These are phyloP conservation scores for Drosophila asahinai DNA, from an alignment of 1,140 invertebrate species.

Conservation along the genomic window DNA sequence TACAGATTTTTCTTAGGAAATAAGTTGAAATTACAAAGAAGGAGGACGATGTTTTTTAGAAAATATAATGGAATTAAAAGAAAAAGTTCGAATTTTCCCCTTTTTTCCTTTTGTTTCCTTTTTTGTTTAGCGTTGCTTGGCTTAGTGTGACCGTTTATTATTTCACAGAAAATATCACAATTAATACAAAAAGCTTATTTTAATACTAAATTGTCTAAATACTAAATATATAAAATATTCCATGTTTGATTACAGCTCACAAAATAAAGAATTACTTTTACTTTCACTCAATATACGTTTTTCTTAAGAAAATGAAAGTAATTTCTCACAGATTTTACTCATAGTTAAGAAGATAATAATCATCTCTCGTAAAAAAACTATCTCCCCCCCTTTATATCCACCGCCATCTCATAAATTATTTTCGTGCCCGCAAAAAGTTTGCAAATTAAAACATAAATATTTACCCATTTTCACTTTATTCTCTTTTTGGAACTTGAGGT, in stretches of 20 bases:
- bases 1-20: too few species aligned
- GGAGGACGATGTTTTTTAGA: too few species aligned
- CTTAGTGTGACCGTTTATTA: too few species aligned
- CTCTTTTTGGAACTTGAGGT: slow-evolving; percentile 16
- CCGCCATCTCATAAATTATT: background rate
- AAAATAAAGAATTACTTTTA: background rate
- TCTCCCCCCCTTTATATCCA: too few species aligned
- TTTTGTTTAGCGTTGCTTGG: too few species aligned
- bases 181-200: background rate
- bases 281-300: background rate
- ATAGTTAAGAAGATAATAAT: background rate
- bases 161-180: too few species aligned
- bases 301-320: background rate
- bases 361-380: background rate
- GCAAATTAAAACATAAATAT: slow-evolving; percentile 24
- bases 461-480: slow-evolving; percentile 28
- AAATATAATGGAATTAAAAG: too few species aligned
- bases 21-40: too few species aligned
- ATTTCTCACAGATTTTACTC: background rate
- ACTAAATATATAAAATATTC: background rate
- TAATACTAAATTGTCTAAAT: background rate
- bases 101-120: too few species aligned
- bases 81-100: too few species aligned
- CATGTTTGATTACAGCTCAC: background rate
- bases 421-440: background rate